Base-by-base conservation (phyloP, 2,888 invertebrate species). In the Helobdella robusta region DNA sequence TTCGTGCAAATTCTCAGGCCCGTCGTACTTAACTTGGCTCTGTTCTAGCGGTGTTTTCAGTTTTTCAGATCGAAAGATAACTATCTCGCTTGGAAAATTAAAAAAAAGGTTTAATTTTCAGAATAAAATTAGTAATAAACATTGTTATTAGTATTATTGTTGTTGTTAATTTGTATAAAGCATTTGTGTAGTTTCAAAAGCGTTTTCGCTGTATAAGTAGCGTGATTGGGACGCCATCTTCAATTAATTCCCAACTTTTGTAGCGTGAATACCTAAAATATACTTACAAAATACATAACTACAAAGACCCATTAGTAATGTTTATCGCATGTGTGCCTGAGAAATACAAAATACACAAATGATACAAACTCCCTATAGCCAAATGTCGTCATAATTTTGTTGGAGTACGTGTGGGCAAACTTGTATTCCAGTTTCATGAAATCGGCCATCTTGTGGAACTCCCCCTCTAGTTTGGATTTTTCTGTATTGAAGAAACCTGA, bases 351-450 rank as follows among this genome's bases (percentile, higher is more conserved):
- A n/a, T n/a, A n/a, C n/a, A n/a, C n/a, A n/a, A n/a, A n/a, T n/a
- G n/a, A 8, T 15, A 56, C 66, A 54, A n/a, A 66, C 66, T 66
- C 54, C 58, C 66, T 61, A 46, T 62, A 62, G n/a, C 66, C 66
- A 44, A 61, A 66, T 23, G 23, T 62, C 20, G 25, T 66, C 62
- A 66, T 62, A 30, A 66, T 4, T 56, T 46, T 61, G 62, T 54
- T 46, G 56, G 56, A 62, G 48, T 18, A 62, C 1, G 62, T 62
- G 62, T 62, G 62, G 15, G 50, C 50, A 34, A 62, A 62, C 30
- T 62, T 62, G 62, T 62, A 62, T n/a, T 62, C 62, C 20, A 2
- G 50, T 50, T 62, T 62, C 3, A 62, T 18, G 1, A 50, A 36
- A 25, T 62, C 50, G 20, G 62, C 62, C 32, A 62, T 2, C 62